Evolutionary conservation across 2,113 vertebrate genomes (phyloP).

Genomic region (Xenopus laevis): DNA sequence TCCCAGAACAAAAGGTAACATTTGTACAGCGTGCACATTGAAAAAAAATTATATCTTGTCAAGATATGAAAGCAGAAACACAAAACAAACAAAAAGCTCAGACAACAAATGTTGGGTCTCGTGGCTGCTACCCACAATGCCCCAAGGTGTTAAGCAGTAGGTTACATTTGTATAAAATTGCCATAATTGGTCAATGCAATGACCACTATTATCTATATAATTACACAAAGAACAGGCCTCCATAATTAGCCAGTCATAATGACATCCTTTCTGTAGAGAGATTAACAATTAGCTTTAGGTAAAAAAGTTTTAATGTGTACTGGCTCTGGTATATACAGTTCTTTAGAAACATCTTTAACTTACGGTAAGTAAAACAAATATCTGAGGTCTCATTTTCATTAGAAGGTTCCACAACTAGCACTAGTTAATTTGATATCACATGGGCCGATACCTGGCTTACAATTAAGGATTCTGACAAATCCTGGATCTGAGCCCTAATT

Average conservation of each 20-base stretch:
- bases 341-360: not conserved
- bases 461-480: too few species aligned
- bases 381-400: too few species aligned
- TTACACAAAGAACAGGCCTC: slow-evolving; percentile 15
- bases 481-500: too few species aligned
- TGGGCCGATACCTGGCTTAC: too few species aligned
- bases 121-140: slow-evolving; percentile 17
- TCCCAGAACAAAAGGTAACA: slow-evolving; percentile 4
- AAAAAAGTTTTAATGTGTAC: not conserved
- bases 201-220: slow-evolving; percentile 25
- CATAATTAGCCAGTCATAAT: slow-evolving; percentile 17
- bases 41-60: slow-evolving; percentile 27
- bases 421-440: too few species aligned
- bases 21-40: not conserved
- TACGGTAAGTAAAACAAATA: too few species aligned
- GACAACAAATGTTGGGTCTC: not conserved
- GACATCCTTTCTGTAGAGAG: slow-evolving; percentile 1
- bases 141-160: slow-evolving; percentile 5
- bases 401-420: too few species aligned
- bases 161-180: slow-evolving; percentile 22
- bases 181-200: slow-evolving; percentile 17
- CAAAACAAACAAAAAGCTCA: not conserved
- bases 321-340: not conserved
- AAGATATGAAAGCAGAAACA: not conserved
- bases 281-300: slow-evolving; percentile 17